Conservation (phyloP, 2,113 vertebrate genomes). For the Nesoenas mayeri region DNA sequence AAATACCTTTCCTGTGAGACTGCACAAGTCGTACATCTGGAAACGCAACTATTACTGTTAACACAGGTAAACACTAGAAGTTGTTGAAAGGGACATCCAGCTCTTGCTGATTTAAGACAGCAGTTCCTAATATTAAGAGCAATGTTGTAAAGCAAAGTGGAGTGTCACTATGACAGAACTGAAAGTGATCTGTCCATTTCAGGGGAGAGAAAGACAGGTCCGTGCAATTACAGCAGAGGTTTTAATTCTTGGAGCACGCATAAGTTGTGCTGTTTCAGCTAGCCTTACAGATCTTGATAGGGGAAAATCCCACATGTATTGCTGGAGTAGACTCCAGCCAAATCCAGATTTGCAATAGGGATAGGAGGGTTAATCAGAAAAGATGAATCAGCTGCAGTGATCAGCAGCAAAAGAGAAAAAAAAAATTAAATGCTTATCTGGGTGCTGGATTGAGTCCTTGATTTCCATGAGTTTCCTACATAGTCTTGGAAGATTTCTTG, state of each 20-base stretch:
- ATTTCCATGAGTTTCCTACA: neutral
- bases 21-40: neutral
- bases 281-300: neutral
- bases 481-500: neutral
- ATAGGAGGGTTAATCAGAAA: neutral
- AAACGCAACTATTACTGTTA: neutral
- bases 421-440: neutral
- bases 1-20: neutral
- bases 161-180: neutral
- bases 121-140: neutral
- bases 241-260: neutral
- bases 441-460: neutral
- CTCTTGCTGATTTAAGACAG: neutral
- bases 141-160: neutral
- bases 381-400: neutral
- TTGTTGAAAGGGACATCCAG: neutral
- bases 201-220: neutral
- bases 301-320: slow-evolving; percentile 9
- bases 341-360: neutral
- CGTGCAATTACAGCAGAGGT: neutral
- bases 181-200: neutral
- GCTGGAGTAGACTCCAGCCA: neutral
- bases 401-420: neutral
- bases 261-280: neutral
- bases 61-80: neutral